phyloP scores from a whole-genome alignment of 2,888 invertebrate species.

The Hoplodrina ambigua region DNA sequence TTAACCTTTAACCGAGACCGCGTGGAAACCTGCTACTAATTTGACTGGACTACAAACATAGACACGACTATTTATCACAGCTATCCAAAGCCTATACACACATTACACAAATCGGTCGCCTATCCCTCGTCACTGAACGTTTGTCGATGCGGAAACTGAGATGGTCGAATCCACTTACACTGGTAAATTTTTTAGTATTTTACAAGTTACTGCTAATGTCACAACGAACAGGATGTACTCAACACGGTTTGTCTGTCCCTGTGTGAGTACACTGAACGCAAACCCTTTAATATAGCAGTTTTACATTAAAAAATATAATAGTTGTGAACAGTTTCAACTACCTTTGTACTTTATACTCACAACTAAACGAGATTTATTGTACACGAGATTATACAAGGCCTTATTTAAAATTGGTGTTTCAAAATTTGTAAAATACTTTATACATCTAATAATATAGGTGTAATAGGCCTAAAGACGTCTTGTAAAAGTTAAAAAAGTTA shows the following conservation, averaged over 20 bases:
- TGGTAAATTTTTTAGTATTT: slow-evolving; percentile 31
- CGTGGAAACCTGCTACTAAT: slow-evolving; percentile 30
- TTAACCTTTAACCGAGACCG: slow-evolving; percentile 36
- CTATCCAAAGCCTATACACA: slow-evolving; percentile 67
- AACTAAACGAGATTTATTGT: slow-evolving; percentile 75
- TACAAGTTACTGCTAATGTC: slow-evolving; percentile 35
- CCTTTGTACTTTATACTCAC: slow-evolving; percentile 88
- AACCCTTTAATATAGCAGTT: slow-evolving; percentile 38
- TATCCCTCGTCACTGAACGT: slow-evolving; percentile 50
- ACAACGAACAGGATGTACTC: slow-evolving; percentile 18
- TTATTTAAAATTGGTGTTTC: slow-evolving; percentile 62
- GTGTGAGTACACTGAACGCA: slow-evolving; percentile 23
- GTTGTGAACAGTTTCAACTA: slow-evolving; percentile 75
- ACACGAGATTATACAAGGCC: slow-evolving; percentile 69
- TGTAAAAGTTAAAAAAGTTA: slow-evolving; percentile 60
- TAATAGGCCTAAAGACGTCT: slow-evolving; percentile 58
- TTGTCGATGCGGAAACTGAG: slow-evolving; percentile 39
- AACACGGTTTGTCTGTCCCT: slow-evolving; percentile 19
- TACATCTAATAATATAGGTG: slow-evolving; percentile 49
- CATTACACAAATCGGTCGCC: slow-evolving; percentile 55
- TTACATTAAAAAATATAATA: slow-evolving; percentile 50
- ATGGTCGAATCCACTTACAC: slow-evolving; percentile 38
- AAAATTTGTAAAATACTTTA: slow-evolving; percentile 56
- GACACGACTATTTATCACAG: slow-evolving; percentile 73
- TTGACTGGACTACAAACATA: slow-evolving; percentile 62